A percentile compares a stretch with the other conserved stretches of the same genome.
Conservation (phyloP, 2,113 vertebrate species). For the Amphiprion percula region DNA sequence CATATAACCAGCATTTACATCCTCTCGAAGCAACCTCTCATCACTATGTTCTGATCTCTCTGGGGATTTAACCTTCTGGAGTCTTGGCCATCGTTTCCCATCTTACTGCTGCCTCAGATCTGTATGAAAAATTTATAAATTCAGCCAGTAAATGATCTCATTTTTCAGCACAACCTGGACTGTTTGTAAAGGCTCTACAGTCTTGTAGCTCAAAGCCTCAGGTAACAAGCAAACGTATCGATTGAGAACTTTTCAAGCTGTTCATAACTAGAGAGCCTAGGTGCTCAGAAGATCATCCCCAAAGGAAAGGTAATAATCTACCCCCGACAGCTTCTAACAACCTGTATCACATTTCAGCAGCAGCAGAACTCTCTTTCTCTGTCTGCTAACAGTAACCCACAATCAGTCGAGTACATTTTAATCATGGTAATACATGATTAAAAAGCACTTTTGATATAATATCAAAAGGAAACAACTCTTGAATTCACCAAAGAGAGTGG, state of each 20-base stretch:
- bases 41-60: neutral
- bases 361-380: neutral
- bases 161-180: neutral
- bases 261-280: neutral
- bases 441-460: neutral
- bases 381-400: neutral
- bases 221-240: too few species aligned
- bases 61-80: neutral
- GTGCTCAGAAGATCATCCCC: conserved; percentile 19
- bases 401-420: neutral
- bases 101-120: conserved; percentile 5
- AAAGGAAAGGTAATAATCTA: neutral
- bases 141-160: neutral
- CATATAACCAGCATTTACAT: too few species aligned
- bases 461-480: neutral
- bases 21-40: too few species aligned
- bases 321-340: neutral
- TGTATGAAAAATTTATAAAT: neutral
- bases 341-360: neutral
- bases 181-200: too few species aligned
- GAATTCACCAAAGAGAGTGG: neutral
- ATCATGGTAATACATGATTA: neutral
- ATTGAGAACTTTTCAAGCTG: too few species aligned
- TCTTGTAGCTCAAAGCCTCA: too few species aligned
- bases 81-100: neutral